Percentiles rank a stretch among this genome's conserved stretches.
phyloP scores from a whole-genome alignment of 1,140 invertebrate genomes.

The Tyrophagus putrescentiae region DNA sequence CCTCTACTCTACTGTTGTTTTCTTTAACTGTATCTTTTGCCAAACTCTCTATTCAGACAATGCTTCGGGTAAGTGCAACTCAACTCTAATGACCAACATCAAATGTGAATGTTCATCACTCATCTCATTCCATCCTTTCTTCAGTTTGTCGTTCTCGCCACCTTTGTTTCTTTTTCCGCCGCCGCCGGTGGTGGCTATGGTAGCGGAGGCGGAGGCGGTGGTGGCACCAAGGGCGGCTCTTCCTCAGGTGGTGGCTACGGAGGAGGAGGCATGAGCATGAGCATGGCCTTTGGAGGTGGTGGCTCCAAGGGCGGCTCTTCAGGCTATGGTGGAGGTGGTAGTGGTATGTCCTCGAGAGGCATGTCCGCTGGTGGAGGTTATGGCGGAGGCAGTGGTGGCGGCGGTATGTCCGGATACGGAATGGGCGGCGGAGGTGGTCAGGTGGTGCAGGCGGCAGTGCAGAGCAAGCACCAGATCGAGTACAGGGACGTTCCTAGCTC shows the following conservation, averaged over 20 bases:
- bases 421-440: no score
- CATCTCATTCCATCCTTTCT: neutral
- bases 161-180: neutral
- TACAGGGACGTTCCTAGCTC: neutral
- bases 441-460: neutral
- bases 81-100: neutral
- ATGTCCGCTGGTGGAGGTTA: neutral
- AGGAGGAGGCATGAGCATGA: neutral
- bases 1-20: neutral
- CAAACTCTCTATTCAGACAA: neutral
- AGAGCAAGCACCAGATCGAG: neutral
- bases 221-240: neutral
- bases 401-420: neutral
- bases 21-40: neutral
- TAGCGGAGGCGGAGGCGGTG: conserved; percentile 1
- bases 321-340: conserved; percentile 5
- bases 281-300: neutral
- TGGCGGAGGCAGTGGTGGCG: neutral
- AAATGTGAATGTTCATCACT: neutral
- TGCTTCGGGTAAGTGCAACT: neutral
- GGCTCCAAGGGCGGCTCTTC: neutral
- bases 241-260: conserved; percentile 10
- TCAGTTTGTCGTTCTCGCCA: neutral
- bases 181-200: conserved; percentile 2
- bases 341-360: no score